Conservation (phyloP, 2,113 vertebrate genomes). For the Antechinus flavipes region DNA sequence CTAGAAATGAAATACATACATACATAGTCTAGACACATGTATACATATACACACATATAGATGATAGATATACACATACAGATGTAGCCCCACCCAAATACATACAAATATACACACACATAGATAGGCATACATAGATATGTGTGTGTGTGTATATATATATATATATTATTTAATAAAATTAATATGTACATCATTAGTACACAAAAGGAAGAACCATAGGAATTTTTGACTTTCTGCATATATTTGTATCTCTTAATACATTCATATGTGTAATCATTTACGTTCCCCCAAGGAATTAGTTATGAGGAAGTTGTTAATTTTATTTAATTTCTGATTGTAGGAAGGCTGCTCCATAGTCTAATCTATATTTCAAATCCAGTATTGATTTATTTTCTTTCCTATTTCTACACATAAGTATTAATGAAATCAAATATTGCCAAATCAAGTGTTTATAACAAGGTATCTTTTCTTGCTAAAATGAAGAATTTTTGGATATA, state of each 20-base stretch:
- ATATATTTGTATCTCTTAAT: background rate
- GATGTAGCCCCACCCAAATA: too few relatives aligned
- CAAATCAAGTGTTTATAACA: background rate
- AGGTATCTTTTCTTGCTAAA: background rate
- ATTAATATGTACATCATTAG: background rate
- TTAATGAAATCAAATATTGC: background rate
- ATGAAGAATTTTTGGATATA: background rate
- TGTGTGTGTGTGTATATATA: too few relatives aligned
- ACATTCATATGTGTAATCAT: background rate
- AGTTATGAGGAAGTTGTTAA: background rate
- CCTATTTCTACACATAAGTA: background rate
- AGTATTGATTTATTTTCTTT: background rate
- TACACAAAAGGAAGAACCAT: background rate
- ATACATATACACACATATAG: background rate
- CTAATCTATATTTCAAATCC: background rate
- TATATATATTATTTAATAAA: background rate
- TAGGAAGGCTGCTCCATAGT: background rate
- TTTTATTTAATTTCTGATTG: background rate
- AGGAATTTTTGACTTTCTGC: background rate
- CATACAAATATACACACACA: background rate
- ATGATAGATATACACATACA: background rate
- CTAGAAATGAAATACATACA: conserved; percentile 42
- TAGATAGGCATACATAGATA: background rate
- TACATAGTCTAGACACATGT: background rate
- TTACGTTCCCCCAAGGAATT: background rate